phyloP scores from a whole-genome alignment of 1,140 invertebrate genomes.

The Cheumatopsyche charites region DNA sequence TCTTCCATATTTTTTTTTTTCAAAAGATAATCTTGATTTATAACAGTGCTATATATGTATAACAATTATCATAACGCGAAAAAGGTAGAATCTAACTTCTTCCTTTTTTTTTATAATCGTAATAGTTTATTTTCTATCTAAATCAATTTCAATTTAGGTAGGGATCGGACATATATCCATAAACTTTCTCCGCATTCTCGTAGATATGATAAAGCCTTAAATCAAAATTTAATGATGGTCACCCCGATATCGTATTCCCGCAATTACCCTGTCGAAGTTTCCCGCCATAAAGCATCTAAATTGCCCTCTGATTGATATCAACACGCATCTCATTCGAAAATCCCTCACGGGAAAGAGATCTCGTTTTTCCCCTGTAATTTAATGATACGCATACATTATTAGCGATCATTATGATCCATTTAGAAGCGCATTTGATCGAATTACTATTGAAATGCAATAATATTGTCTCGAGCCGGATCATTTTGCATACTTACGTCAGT shows the following conservation, averaged over 20 bases:
- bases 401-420: too few relatives aligned
- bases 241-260: slow-evolving; percentile 15
- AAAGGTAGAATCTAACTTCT: not conserved
- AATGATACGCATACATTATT: too few relatives aligned
- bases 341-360: not conserved
- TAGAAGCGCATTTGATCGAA: too few relatives aligned
- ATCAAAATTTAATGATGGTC: slow-evolving; percentile 25
- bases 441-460: too few relatives aligned
- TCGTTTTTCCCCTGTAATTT: too few relatives aligned
- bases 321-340: not conserved
- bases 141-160: slow-evolving; percentile 10
- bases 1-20: too few relatives aligned
- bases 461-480: too few relatives aligned
- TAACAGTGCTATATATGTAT: too few relatives aligned
- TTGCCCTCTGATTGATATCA: slow-evolving; percentile 22
- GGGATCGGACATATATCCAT: not conserved
- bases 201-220: not conserved
- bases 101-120: not conserved
- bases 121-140: not conserved
- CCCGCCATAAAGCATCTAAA: slow-evolving; percentile 20
- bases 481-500: too few relatives aligned
- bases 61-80: too few relatives aligned
- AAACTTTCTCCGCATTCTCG: slow-evolving; percentile 13
- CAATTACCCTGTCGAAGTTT: slow-evolving; percentile 25
- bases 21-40: too few relatives aligned